phyloP scores from a whole-genome alignment of 1,140 invertebrate genomes.

The Armadillidium nasatum region DNA sequence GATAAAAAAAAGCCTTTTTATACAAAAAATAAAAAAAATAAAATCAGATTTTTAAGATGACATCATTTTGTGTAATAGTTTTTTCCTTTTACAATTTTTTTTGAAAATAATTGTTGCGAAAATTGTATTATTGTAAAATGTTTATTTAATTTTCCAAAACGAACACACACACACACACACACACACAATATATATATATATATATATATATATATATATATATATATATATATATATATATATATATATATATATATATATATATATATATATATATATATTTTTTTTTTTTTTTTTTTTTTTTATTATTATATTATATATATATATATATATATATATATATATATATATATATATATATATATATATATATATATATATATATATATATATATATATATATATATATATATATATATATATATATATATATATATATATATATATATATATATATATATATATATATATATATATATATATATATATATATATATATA shows the following conservation, averaged over 20 bases:
- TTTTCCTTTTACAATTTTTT: no score
- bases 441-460: conserved; percentile 15
- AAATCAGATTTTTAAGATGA: no score
- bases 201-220: conserved; percentile 7
- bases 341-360: conserved; percentile 15
- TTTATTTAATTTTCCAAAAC: no score
- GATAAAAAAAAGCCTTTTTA: no score
- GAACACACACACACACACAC: no score
- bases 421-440: conserved; percentile 3
- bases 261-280: conserved; percentile 15
- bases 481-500: conserved; percentile 14
- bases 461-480: conserved; percentile 15
- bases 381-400: neutral
- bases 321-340: conserved; percentile 15
- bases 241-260: neutral
- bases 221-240: neutral
- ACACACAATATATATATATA: neutral
- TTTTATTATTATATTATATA: neutral
- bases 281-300: neutral
- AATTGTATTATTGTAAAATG: no score
- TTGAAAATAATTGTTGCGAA: no score
- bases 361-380: conserved; percentile 15
- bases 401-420: neutral
- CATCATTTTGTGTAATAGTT: no score
- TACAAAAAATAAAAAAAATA: no score